Evolutionary conservation across 2,797 vertebrate species (phyloP).

Genomic region (Syngnathus rostellatus): DNA sequence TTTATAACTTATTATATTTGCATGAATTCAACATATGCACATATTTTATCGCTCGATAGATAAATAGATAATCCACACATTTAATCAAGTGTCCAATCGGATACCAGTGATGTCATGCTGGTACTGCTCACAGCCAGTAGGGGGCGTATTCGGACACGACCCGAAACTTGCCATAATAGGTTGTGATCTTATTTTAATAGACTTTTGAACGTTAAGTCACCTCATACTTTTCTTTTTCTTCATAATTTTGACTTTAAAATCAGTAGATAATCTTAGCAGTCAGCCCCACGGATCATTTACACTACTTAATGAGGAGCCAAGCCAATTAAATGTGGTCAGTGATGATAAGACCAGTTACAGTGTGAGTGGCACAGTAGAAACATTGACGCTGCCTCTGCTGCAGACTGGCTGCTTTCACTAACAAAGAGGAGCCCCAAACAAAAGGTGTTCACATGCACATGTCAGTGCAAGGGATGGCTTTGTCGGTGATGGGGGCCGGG

Average conservation of each 20-base stretch:
- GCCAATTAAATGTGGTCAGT: background rate
- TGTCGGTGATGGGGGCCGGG: constrained; percentile 20
- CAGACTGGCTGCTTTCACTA: constrained; percentile 51
- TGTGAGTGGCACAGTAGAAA: constrained; percentile 19
- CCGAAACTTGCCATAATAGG: background rate
- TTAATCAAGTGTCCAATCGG: background rate
- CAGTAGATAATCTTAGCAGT: background rate
- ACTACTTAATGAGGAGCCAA: background rate
- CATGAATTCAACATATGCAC: background rate
- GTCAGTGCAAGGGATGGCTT: constrained; percentile 34
- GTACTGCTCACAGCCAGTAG: background rate
- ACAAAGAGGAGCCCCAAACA: constrained; percentile 63
- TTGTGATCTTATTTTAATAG: background rate
- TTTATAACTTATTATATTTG: background rate
- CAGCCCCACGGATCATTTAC: background rate
- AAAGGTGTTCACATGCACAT: constrained; percentile 62
- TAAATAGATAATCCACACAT: background rate
- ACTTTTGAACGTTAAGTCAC: background rate
- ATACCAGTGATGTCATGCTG: background rate
- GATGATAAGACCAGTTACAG: constrained; percentile 10
- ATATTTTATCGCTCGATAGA: no score
- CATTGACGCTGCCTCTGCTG: constrained; percentile 16
- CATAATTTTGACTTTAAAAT: background rate
- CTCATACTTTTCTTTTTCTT: background rate
- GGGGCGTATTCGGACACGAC: background rate